phyloP scores from a whole-genome alignment of 2,888 invertebrate genomes.

The Bombylius discolor region DNA sequence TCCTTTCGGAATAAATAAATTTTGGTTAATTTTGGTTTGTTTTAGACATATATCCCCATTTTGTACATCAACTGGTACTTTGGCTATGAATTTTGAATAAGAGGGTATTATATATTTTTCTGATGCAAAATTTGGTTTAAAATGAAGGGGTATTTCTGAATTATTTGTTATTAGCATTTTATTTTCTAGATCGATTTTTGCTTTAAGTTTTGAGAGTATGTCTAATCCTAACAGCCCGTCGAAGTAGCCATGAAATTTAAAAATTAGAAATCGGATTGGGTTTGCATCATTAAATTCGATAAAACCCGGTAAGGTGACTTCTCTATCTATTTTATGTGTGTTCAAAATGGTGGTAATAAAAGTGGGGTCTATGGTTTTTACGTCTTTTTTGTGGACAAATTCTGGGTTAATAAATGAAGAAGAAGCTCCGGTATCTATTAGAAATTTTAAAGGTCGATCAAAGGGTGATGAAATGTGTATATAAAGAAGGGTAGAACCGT shows the following conservation, averaged over 20 bases:
- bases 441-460: too few relatives aligned
- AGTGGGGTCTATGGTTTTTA: not conserved
- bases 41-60: too few relatives aligned
- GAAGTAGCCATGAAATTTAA: conserved; percentile 12
- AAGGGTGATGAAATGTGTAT: conserved; percentile 8
- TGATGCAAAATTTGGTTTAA: conserved; percentile 3
- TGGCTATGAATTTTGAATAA: too few relatives aligned
- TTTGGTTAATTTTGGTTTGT: too few relatives aligned
- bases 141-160: conserved; percentile 1
- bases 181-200: conserved; percentile 5
- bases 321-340: conserved; percentile 5
- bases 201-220: conserved; percentile 1
- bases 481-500: conserved; percentile 6
- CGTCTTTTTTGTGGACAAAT: not conserved
- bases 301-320: conserved; percentile 4
- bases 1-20: too few relatives aligned
- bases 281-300: conserved; percentile 7
- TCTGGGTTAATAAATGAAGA: conserved; percentile 11
- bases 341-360: conserved; percentile 2
- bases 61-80: too few relatives aligned
- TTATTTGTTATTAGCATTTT: not conserved
- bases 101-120: not conserved
- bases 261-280: conserved; percentile 5
- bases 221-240: conserved; percentile 7
- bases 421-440: conserved; percentile 10